phyloP scores from a whole-genome alignment of 2,888 invertebrate genomes.

The Microdon myrmicae region DNA sequence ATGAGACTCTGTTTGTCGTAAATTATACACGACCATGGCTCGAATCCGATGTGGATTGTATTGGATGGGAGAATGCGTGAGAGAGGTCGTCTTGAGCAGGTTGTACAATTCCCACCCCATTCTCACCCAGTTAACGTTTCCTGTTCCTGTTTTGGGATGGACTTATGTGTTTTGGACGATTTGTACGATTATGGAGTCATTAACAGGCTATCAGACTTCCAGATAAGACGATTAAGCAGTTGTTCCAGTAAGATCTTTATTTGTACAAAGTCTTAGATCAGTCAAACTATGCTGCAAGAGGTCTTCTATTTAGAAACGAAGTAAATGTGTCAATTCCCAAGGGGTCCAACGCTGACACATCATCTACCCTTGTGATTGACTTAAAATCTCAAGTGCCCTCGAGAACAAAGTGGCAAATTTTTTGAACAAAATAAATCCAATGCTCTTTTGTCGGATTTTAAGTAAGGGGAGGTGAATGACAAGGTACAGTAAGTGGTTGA shows the following conservation, averaged over 20 bases:
- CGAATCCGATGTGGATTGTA: conserved; percentile 14
- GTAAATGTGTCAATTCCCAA: conserved; percentile 11
- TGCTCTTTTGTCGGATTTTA: conserved; percentile 23
- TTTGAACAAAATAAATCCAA: conserved; percentile 41
- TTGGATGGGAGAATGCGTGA: conserved; percentile 1
- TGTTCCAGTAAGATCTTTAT: conserved; percentile 17
- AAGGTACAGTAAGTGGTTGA: too few species aligned
- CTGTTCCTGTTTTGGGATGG: conserved; percentile 4
- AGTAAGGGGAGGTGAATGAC: too few species aligned
- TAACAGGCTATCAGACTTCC: conserved; percentile 33
- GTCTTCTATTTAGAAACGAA: not conserved
- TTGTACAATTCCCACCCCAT: conserved; percentile 36
- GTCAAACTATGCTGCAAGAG: not conserved
- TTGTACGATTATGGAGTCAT: conserved; percentile 39
- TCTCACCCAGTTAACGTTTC: too few species aligned
- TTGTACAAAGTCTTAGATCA: conserved; percentile 21
- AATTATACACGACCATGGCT: conserved; percentile 35
- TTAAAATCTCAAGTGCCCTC: conserved; percentile 39
- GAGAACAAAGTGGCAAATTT: conserved; percentile 42
- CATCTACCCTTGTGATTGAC: conserved; percentile 24
- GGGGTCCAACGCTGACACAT: conserved; percentile 31
- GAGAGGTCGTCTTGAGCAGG: conserved; percentile 19
- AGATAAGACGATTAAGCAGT: conserved; percentile 41
- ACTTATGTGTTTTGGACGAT: conserved; percentile 33
- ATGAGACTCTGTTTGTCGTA: conserved; percentile 49